Conservation (phyloP, 2,797 vertebrate genomes). For the Aratinga solstitialis region DNA sequence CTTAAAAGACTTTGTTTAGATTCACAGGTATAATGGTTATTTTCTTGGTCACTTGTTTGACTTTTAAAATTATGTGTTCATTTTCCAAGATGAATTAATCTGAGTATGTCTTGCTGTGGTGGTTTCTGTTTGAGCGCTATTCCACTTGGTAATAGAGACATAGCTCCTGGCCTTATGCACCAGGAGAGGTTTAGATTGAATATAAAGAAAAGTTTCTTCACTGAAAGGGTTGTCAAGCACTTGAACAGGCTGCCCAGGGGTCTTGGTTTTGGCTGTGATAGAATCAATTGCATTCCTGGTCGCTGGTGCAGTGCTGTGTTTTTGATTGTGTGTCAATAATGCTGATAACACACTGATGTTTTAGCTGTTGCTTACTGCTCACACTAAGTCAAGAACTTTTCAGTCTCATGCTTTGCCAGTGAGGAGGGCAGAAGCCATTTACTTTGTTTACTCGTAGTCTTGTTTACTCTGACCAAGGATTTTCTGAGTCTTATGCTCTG, state of each 20-base stretch:
- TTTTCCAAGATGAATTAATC: not conserved
- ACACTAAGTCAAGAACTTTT: not conserved
- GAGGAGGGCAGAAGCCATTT: not conserved
- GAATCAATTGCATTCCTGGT: not conserved
- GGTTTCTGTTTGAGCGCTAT: not conserved
- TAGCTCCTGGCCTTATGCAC: not conserved
- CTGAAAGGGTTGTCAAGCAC: not conserved
- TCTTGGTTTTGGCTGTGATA: not conserved
- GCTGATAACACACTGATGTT: not conserved
- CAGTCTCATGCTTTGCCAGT: not conserved
- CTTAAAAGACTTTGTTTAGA: not conserved
- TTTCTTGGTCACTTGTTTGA: not conserved
- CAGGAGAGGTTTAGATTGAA: not conserved
- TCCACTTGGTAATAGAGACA: not conserved
- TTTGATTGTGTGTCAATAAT: not conserved
- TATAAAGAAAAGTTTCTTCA: not conserved
- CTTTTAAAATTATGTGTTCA: not conserved
- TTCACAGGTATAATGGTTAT: fast-evolving
- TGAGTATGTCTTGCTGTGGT: not conserved
- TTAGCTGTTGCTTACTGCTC: not conserved
- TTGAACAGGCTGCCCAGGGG: not conserved
- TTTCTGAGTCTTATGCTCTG: too few relatives aligned
- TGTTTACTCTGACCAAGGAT: too few relatives aligned
- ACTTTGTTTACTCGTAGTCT: too few relatives aligned
- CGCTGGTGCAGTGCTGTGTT: not conserved